A percentile compares a stretch with the other conserved stretches of the same genome.
These are phyloP conservation scores for Heliconius nattereri DNA, from an alignment of 1,140 invertebrate genomes.

Conservation along the genomic window DNA sequence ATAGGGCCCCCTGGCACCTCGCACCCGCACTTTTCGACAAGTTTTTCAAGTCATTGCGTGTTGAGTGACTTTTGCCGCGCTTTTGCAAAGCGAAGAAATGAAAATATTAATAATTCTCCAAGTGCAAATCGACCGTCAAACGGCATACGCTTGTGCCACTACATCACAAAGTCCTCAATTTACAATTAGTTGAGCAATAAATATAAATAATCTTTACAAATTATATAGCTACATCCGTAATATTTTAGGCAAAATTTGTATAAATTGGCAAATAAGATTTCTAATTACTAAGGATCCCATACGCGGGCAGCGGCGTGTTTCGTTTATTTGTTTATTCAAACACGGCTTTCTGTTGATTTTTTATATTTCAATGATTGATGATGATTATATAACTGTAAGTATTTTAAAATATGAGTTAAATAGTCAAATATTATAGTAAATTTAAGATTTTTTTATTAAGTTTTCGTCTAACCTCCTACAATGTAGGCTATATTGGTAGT, in stretches of 20 bases:
- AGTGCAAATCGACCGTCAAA: no score
- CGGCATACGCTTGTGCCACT: no score
- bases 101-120: no score
- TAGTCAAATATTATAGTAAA: no score
- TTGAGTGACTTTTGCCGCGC: no score
- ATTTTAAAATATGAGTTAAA: no score
- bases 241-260: neutral
- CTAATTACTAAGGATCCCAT: neutral
- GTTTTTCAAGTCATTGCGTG: no score
- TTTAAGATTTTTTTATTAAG: neutral
- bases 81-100: no score
- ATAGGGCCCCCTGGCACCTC: no score
- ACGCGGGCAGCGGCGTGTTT: neutral
- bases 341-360: neutral
- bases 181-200: neutral
- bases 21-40: no score
- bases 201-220: neutral
- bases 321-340: neutral
- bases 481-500: constrained; percentile 18
- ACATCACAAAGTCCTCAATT: no score
- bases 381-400: neutral
- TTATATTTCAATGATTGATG: neutral
- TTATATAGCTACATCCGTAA: neutral
- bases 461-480: neutral
- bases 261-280: neutral